These are phyloP conservation scores for Apis florea DNA, from an alignment of 1,140 invertebrate genomes.

Conservation along the genomic window DNA sequence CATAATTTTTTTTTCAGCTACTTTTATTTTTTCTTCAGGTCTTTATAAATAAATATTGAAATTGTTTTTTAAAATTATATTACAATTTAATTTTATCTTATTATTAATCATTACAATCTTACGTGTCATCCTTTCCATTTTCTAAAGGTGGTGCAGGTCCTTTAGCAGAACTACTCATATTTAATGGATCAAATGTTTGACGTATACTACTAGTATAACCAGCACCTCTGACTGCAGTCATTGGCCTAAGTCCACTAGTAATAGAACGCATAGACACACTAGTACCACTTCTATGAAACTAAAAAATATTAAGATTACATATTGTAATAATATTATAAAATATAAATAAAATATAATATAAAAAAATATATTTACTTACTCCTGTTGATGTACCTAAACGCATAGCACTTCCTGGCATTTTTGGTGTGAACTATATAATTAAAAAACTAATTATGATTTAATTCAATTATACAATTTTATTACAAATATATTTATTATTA, in stretches of 20 bases:
- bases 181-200: slow-evolving; percentile 89
- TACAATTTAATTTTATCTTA: background rate
- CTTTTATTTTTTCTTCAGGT: slow-evolving; percentile 92
- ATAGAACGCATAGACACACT: slow-evolving; percentile 64
- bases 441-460: slow-evolving; percentile 28
- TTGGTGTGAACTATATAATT: slow-evolving; percentile 73
- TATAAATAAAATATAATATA: background rate
- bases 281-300: slow-evolving; percentile 74
- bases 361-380: slow-evolving; percentile 66
- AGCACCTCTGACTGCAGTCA: slow-evolving; percentile 97
- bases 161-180: slow-evolving; percentile 82
- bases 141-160: slow-evolving; percentile 82
- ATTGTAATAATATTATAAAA: background rate
- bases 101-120: slow-evolving; percentile 61
- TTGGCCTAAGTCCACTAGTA: slow-evolving; percentile 85
- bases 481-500: slow-evolving; percentile 23
- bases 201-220: slow-evolving; percentile 92
- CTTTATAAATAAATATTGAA: slow-evolving; percentile 78
- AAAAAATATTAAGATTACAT: slow-evolving; percentile 18
- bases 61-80: background rate
- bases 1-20: slow-evolving; percentile 90
- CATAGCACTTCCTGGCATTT: slow-evolving; percentile 78
- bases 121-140: slow-evolving; percentile 88
- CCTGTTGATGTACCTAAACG: slow-evolving; percentile 80
- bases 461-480: background rate